These are phyloP conservation scores for Thera britannica DNA, from an alignment of 2,888 invertebrate species.

Conservation along the genomic window DNA sequence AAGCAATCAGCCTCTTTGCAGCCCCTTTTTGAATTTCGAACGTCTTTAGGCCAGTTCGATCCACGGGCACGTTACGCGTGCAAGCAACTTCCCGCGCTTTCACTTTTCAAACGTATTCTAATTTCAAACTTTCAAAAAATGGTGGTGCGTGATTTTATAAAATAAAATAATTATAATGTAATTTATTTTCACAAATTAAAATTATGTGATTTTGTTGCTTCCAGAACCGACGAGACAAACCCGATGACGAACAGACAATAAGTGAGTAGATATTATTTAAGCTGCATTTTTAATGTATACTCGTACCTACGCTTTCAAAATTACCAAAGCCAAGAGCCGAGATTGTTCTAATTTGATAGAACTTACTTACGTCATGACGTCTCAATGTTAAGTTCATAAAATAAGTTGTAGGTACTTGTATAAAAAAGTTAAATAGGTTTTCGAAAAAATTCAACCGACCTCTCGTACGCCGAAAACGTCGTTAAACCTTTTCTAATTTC, in stretches of 20 bases:
- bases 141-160: constrained; percentile 63
- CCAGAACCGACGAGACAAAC: constrained; percentile 65
- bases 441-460: no score
- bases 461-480: no score
- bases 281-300: background rate
- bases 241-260: constrained; percentile 80
- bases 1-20: constrained; percentile 39
- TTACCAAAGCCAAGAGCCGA: no score
- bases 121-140: constrained; percentile 47
- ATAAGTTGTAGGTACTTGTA: no score
- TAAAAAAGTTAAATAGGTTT: no score
- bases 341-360: no score
- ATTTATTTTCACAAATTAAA: constrained; percentile 18
- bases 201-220: constrained; percentile 44
- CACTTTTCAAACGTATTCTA: constrained; percentile 41
- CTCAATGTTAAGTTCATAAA: no score
- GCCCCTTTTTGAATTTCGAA: constrained; percentile 64
- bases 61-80: constrained; percentile 61
- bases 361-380: no score
- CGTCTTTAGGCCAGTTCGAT: constrained; percentile 64
- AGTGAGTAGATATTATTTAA: constrained; percentile 63
- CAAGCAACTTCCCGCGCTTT: constrained; percentile 52
- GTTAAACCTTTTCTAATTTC: no score
- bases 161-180: constrained; percentile 12
- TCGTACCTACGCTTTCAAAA: no score